phyloP scores from a whole-genome alignment of 2,113 vertebrate genomes.

The Geococcyx californianus region DNA sequence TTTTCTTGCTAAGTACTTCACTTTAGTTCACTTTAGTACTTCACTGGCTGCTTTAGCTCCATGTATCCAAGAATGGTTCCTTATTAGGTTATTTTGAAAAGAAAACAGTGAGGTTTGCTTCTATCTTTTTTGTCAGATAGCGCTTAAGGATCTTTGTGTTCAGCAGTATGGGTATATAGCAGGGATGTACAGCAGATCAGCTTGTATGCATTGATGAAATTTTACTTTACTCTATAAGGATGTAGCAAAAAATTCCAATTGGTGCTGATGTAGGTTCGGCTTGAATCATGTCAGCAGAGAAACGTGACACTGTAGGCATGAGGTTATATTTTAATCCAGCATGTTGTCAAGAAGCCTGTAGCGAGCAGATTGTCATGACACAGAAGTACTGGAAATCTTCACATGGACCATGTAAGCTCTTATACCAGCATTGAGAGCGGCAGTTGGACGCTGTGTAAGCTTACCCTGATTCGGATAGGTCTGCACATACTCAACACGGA shows the following conservation, averaged over 20 bases:
- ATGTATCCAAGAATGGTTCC: background rate
- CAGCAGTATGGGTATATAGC: background rate
- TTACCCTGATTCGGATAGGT: background rate
- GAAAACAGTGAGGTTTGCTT: background rate
- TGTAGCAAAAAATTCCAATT: background rate
- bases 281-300: background rate
- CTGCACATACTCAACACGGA: fast-evolving
- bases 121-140: background rate
- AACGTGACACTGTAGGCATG: background rate
- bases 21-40: no score
- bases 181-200: background rate
- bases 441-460: background rate
- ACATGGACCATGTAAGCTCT: background rate
- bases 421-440: background rate
- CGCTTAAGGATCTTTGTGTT: background rate
- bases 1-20: background rate
- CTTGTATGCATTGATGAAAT: background rate
- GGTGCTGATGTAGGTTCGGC: background rate
- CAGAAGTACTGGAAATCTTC: background rate
- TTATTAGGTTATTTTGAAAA: background rate
- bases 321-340: background rate
- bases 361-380: background rate
- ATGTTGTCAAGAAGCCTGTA: background rate
- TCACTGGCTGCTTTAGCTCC: background rate
- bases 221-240: background rate